Conservation (phyloP, 2,888 invertebrate genomes). For the Drosophila borealis region DNA sequence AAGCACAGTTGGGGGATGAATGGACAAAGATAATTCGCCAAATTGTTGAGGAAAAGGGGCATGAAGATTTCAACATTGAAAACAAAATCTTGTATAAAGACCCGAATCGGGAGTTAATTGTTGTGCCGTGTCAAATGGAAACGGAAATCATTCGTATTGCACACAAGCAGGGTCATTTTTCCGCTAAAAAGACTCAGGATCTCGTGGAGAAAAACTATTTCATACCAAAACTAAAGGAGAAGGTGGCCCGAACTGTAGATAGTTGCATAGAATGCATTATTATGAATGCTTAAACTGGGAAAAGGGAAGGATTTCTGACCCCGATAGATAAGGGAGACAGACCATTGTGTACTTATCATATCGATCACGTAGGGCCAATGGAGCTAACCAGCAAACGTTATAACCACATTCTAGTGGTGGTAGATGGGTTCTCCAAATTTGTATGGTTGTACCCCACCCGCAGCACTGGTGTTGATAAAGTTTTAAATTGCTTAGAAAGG, state of each 20-base stretch:
- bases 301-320: constrained; percentile 5
- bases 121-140: no score
- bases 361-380: no score
- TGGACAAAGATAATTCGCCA: constrained; percentile 7
- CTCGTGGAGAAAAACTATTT: constrained; percentile 14
- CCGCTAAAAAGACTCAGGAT: constrained; percentile 7
- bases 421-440: no score
- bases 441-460: no score
- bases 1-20: constrained; percentile 18
- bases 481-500: no score
- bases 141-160: no score
- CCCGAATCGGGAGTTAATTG: not conserved
- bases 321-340: no score
- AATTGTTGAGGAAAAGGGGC: constrained; percentile 1
- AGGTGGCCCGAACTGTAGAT: not conserved
- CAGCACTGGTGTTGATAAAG: no score
- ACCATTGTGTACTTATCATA: no score
- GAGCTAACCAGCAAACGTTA: no score
- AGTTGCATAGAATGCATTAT: no score
- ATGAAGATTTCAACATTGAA: constrained; percentile 22
- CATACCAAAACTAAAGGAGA: constrained; percentile 10
- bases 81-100: constrained; percentile 24
- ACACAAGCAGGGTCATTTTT: constrained; percentile 4
- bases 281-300: constrained; percentile 8
- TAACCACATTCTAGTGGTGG: no score